Percentiles rank a stretch among this genome's conserved stretches.
Conservation (phyloP, 2,797 vertebrate species). For the Rhabdophis nuchalis region DNA sequence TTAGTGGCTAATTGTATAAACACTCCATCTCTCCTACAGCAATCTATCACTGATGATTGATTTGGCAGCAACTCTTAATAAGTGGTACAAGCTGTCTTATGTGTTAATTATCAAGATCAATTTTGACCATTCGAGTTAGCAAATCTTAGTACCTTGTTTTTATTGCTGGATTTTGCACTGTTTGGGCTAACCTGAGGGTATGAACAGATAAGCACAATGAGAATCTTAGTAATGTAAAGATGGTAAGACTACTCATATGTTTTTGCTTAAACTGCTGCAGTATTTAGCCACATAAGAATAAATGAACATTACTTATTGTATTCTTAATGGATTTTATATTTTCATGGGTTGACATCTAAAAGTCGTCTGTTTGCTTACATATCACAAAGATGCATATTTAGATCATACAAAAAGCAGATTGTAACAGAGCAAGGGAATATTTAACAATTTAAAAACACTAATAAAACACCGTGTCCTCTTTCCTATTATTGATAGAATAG, state of each 20-base stretch:
- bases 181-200: neutral
- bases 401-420: neutral
- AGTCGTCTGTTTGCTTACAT: neutral
- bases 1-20: neutral
- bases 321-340: neutral
- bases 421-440: neutral
- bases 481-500: neutral
- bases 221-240: neutral
- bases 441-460: neutral
- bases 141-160: neutral
- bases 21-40: neutral
- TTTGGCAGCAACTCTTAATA: neutral
- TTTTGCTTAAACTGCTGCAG: neutral
- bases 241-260: neutral
- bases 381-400: neutral
- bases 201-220: neutral
- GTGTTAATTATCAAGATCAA: neutral
- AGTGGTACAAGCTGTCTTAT: neutral
- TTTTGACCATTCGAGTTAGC: neutral
- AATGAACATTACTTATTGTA: neutral
- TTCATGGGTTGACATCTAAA: neutral
- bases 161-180: neutral
- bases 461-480: neutral
- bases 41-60: neutral
- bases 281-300: neutral